Conservation (phyloP, 2,888 invertebrate species). For the Drosophila picticornis region DNA sequence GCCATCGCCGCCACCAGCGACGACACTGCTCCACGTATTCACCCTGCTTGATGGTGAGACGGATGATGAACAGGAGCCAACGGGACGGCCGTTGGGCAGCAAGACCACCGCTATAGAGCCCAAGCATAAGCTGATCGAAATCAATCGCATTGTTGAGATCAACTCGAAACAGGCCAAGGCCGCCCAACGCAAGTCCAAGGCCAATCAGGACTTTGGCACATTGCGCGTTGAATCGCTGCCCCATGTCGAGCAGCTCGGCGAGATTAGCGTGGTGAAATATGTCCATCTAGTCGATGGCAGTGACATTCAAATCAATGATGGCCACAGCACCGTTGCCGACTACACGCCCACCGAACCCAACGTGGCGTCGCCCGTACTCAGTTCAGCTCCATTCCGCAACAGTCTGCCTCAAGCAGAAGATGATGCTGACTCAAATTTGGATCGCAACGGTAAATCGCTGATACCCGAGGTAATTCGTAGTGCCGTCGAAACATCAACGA, state of each 20-base stretch:
- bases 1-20: constrained; percentile 78
- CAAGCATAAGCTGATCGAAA: constrained; percentile 88
- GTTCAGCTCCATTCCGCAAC: constrained; percentile 75
- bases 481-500: constrained; percentile 88
- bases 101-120: constrained; percentile 60
- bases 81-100: constrained; percentile 25
- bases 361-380: constrained; percentile 5
- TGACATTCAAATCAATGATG: constrained; percentile 82
- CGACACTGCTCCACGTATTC: constrained; percentile 86
- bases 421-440: constrained; percentile 27
- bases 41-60: constrained; percentile 82
- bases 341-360: constrained; percentile 83
- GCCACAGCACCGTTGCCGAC: constrained; percentile 85
- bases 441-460: constrained; percentile 77
- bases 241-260: constrained; percentile 89
- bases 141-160: constrained; percentile 90
- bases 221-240: constrained; percentile 88
- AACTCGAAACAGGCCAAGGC: constrained; percentile 88
- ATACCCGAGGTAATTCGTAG: constrained; percentile 83
- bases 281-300: constrained; percentile 88
- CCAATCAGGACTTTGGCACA: constrained; percentile 84
- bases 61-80: constrained; percentile 49
- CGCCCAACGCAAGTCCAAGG: constrained; percentile 87
- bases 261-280: constrained; percentile 89
- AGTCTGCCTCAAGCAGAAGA: constrained; percentile 63